Evolutionary conservation across 2,113 vertebrate genomes (phyloP).

Genomic region (Capreolus pygargus): DNA sequence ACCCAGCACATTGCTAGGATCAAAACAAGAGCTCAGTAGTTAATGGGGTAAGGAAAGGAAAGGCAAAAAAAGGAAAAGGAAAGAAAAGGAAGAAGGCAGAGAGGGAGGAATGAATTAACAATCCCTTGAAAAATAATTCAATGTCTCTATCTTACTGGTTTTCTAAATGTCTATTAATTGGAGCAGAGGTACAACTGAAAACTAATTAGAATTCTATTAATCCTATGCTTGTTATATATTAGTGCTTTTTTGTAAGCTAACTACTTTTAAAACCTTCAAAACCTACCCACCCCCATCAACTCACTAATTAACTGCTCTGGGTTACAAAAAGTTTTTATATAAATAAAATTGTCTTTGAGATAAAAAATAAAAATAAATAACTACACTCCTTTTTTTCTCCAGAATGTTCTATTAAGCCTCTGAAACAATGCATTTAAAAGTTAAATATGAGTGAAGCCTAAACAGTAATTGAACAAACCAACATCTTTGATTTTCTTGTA

Average conservation of each 20-base stretch:
- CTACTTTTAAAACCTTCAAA: background rate
- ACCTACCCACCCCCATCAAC: background rate
- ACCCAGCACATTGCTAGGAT: background rate
- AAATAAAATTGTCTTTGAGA: slow-evolving; percentile 37
- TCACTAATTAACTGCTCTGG: background rate
- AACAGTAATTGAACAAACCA: slow-evolving; percentile 36
- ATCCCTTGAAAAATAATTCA: background rate
- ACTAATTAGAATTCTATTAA: background rate
- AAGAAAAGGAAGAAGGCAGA: background rate
- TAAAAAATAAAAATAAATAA: slow-evolving; percentile 43
- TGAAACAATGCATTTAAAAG: slow-evolving; percentile 34
- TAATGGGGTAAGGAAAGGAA: background rate
- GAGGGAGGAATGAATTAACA: background rate
- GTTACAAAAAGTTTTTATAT: background rate
- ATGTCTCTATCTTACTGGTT: background rate
- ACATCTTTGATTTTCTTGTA: slow-evolving; percentile 62
- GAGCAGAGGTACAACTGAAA: background rate
- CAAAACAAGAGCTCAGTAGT: background rate
- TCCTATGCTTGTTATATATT: background rate
- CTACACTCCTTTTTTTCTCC: slow-evolving; percentile 5
- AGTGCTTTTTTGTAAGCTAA: background rate
- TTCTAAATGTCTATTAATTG: background rate
- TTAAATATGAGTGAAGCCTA: slow-evolving; percentile 36
- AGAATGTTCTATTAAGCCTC: slow-evolving; percentile 50
- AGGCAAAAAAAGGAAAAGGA: background rate